Base-by-base conservation (phyloP, 2,113 vertebrate genomes). In the Tychaedon coryphoeus region DNA sequence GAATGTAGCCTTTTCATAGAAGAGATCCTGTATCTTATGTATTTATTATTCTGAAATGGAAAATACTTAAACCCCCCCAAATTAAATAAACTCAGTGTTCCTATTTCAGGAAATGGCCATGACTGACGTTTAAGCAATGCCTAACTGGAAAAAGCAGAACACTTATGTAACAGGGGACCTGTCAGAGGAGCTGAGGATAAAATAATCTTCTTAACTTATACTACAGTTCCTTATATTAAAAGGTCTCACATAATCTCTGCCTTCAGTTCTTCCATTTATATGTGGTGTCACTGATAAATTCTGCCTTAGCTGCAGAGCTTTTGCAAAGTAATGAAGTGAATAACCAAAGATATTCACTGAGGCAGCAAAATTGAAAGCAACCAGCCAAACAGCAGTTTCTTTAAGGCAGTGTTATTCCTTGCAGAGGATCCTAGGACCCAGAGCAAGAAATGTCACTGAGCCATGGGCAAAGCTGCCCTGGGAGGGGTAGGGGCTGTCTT, bases 1-100 rank as follows among this genome's bases (percentile, higher is more conserved):
- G 76, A 96, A 93, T 65, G 48, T 36, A 75, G 70, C 79, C 77
- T 77, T 94, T 93, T 93, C 86, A 72, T 1, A 91, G 69, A 90
- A 42, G 22, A 83, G 84, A 96, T 91, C 65, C 45, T 76, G 36
- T 97, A 94, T 79, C 95, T 78, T 64, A 75, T 25, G 20, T 96
- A 97, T 97, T 97, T 97, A 95, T 97, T 95, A 93, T 97, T 97
- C 94, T 94, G 94, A 92, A 96, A 82, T 91, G 86, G 78, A 97
- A 96, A 95, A 95, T 92, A 88, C 84, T 93, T 96, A 96, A 93
- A 71, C 40, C 12, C 47, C 86, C 86, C 43, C 64, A 89, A 93
- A 95, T 90, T 88, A 97, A 97, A 97, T 96, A 97, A 97, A 96
- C 75, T 19, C 31, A 1, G 56, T 9, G 40, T 86, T 97, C 94